phyloP scores from a whole-genome alignment of 1,140 invertebrate genomes.

The Achroia grisella region DNA sequence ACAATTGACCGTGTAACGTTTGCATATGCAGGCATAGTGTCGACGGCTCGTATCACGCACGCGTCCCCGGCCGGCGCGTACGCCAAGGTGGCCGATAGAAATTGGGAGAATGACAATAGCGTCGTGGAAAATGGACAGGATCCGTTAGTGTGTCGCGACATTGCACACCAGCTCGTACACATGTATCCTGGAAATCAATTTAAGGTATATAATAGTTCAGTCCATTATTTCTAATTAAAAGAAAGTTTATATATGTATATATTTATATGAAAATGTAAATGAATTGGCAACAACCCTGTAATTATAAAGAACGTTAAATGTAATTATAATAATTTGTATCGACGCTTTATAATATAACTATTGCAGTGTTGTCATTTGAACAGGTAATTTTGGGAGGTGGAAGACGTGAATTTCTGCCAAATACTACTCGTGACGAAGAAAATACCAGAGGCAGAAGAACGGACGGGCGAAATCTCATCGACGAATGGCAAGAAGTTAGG shows the following conservation, averaged over 20 bases:
- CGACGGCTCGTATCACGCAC: conserved; percentile 84
- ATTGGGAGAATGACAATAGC: conserved; percentile 26
- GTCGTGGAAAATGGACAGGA: neutral
- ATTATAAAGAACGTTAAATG: too few relatives aligned
- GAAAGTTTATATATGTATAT: too few relatives aligned
- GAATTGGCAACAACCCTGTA: too few relatives aligned
- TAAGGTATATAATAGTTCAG: conserved; percentile 70
- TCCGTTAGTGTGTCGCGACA: conserved; percentile 72
- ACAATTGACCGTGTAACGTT: too few relatives aligned
- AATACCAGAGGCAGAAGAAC: neutral
- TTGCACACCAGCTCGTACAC: conserved; percentile 81
- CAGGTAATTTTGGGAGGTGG: neutral
- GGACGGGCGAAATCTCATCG: neutral
- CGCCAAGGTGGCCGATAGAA: conserved; percentile 20
- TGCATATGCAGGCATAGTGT: conserved; percentile 80
- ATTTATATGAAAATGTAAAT: too few relatives aligned
- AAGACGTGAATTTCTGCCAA: neutral
- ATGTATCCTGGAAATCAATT: conserved; percentile 76
- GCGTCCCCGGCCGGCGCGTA: conserved; percentile 28
- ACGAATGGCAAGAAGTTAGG: neutral
- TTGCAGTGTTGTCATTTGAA: neutral
- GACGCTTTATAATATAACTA: neutral
- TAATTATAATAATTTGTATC: too few relatives aligned
- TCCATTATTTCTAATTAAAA: too few relatives aligned
- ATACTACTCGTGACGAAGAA: neutral